Evolutionary conservation across 2,113 vertebrate genomes (phyloP).

Genomic region (Entosphenus tridentatus): DNA sequence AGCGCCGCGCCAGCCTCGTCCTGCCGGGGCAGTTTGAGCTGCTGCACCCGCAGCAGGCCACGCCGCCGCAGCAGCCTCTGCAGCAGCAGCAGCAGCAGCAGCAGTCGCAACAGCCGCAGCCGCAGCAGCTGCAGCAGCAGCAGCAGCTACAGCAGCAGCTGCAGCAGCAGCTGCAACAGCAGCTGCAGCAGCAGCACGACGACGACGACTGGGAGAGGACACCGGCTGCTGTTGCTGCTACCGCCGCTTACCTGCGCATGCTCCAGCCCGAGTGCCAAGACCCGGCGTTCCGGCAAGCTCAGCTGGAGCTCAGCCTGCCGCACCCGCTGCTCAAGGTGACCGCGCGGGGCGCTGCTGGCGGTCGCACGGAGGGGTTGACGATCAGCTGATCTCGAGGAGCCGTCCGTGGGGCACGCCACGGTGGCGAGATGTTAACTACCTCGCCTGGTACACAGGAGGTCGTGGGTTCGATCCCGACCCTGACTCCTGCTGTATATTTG

Average conservation of each 20-base stretch:
- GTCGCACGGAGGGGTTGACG: no score
- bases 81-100: no score
- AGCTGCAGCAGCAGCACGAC: no score
- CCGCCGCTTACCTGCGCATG: no score
- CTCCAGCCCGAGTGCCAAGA: conserved; percentile 17
- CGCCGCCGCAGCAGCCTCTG: no score
- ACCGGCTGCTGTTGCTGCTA: no score
- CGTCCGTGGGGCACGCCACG: background rate
- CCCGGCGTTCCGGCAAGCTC: conserved; percentile 45
- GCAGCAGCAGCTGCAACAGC: no score
- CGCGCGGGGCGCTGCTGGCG: background rate
- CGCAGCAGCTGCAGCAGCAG: no score
- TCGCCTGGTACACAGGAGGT: background rate
- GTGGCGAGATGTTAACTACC: background rate
- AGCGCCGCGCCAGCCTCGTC: conserved; percentile 46
- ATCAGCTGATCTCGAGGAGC: background rate
- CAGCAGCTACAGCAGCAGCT: no score
- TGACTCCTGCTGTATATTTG: background rate
- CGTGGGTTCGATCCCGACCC: background rate
- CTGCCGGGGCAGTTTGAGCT: conserved; percentile 76
- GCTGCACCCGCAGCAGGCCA: conserved; percentile 49
- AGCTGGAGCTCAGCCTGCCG: conserved; percentile 69
- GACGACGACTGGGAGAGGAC: no score
- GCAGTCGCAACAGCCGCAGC: no score
- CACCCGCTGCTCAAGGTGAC: conserved; percentile 62